phyloP scores from a whole-genome alignment of 1,140 invertebrate genomes.

The Melanaphis sacchari region DNA sequence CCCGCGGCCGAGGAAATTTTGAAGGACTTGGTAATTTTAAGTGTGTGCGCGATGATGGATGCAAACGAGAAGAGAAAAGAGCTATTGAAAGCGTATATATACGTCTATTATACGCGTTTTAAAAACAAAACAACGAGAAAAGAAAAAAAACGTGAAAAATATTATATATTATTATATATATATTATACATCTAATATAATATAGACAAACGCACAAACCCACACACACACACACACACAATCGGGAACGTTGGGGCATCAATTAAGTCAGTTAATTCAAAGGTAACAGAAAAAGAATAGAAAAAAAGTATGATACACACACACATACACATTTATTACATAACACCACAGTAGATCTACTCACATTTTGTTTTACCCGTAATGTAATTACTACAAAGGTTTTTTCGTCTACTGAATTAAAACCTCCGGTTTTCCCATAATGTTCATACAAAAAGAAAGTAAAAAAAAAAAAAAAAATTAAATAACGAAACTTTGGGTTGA shows the following conservation, averaged over 20 bases:
- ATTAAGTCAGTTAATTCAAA: constrained; percentile 53
- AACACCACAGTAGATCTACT: background rate
- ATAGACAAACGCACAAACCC: background rate
- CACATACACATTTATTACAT: constrained; percentile 34
- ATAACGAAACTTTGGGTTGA: constrained; percentile 30
- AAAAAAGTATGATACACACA: constrained; percentile 1
- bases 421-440: constrained; percentile 18
- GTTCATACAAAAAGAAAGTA: background rate
- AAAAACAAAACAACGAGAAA: constrained; percentile 1
- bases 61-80: constrained; percentile 27
- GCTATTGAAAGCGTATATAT: background rate
- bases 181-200: constrained; percentile 28
- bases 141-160: background rate
- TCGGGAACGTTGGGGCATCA: background rate
- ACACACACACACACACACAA: background rate
- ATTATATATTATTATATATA: constrained; percentile 10
- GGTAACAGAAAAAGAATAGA: constrained; percentile 25
- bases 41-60: constrained; percentile 34
- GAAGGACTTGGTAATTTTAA: constrained; percentile 33
- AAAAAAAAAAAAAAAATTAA: constrained; percentile 12
- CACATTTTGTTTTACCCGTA: constrained; percentile 36
- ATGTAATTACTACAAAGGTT: constrained; percentile 34
- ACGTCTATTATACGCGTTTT: background rate
- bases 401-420: constrained; percentile 39
- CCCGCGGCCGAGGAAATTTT: background rate